Evolutionary conservation across 2,888 invertebrate genomes (phyloP), one percentile per base, ranked within the genome.

Genomic region (Lepas anatifera): DNA sequence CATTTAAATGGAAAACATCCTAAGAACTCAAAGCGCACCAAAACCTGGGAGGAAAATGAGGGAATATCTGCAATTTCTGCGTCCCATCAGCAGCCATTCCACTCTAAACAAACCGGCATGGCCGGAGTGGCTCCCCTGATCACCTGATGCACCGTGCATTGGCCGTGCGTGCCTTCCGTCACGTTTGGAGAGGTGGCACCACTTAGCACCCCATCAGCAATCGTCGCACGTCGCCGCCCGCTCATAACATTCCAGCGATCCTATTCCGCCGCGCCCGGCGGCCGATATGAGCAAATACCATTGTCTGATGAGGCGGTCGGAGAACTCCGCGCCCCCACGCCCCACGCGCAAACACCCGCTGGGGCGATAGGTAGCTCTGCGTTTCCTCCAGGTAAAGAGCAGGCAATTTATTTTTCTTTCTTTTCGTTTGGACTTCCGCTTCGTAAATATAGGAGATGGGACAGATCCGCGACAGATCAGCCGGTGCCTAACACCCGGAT

Each of bases 231-330:
- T 11, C 50, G n/a, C 16, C 6, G 18, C 48, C 32, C 4, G 10
- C 35, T 64, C 43, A 43, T 67, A 22, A 16, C 52, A 52, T 52
- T 52, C 58, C 58, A 1, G 16, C 58, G 35, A 58, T 58, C 58
- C 11, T 22, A 32, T 58, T 58, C 32, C 58, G 22, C n/a, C n/a
- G 35, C 22, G 58, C 35, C 32, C 18, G 35, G 32, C 35, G 32
- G 52, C 32, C 58, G 22, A 68, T 68, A 39, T 48, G 69, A 68
- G 69, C 39, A 39, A 70, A 48, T 39, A 71, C 67, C 50, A 46
- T 35, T 25, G 35, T 25, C 37, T 25, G 25, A 18, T 32, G 27
- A 10, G 18, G 1, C 13, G 35, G 18, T 52, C n/a, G n/a, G n/a
- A n/a, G n/a, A n/a, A n/a, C n/a, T n/a, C n/a, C n/a, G n/a, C n/a